Base-by-base conservation (phyloP, 2,113 vertebrate species). In the Nanorana parkeri region DNA sequence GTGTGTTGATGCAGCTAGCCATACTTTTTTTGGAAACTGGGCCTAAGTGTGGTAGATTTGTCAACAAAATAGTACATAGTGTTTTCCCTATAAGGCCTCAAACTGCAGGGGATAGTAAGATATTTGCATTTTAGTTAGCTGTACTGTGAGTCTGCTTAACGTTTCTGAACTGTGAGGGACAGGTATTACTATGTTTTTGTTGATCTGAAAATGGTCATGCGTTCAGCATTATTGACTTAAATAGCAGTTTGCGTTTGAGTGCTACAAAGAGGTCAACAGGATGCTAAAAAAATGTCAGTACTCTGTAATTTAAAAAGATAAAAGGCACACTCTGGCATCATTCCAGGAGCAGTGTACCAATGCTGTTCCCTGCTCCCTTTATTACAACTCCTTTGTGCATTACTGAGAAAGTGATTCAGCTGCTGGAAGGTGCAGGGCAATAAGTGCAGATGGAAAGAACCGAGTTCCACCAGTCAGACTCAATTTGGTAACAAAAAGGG, bases 251-350 rank as follows among this genome's bases (percentile, higher is more conserved):
- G 21, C 68, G 21, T 52, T 71, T 52, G 41, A 71, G 21, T 54
- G 41, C 47, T 54, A 5, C 23, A 54, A 5, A 15, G 68, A 21
- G 68, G 47, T 71, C 21, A 54, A 54, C n/a, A 5, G 47, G 6
- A 52, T 71, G n/a, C 68, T 54, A 54, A 17, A 23, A 71, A 52
- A 67, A 28, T 29, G 65, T 32, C 5, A 15, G 65, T 32, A 32
- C 65, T 67, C 65, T 67, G 68, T 71, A 71, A 71, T 71, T 71
- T 71, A 19, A 19, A 26, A 21, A 47, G 47, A 69, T 69, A 23
- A 71, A 54, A 71, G n/a, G 68, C 54, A n/a, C 55, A 21, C 41
- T 58, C 72, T 32, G 28, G 28, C 55, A 60, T 11, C 5, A 61
- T 75, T 75, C 55, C 19, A 28, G 19, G 28, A 21, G n/a, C 54